A percentile compares a stretch with the other conserved stretches of the same genome.
These are phyloP conservation scores for Istiophorus platypterus DNA, from an alignment of 2,113 vertebrate species.

Conservation along the genomic window DNA sequence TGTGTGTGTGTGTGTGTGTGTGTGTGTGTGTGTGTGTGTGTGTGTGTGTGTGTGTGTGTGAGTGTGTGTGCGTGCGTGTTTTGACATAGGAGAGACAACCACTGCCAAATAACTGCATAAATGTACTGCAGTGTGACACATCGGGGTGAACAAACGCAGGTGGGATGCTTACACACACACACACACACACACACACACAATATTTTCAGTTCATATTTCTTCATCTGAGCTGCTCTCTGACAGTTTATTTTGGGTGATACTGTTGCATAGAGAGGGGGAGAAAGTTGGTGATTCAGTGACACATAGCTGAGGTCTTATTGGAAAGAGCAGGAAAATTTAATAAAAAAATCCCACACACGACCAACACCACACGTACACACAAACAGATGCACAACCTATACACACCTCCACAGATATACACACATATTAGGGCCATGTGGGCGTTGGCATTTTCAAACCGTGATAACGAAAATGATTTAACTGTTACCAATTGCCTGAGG, in stretches of 20 bases:
- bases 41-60: slow-evolving; percentile 47
- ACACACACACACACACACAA: slow-evolving; percentile 19
- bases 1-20: slow-evolving; percentile 45
- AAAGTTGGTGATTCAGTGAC: slow-evolving; percentile 59
- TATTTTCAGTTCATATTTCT: slow-evolving; percentile 59
- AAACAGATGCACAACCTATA: slow-evolving; percentile 19
- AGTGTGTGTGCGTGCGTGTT: slow-evolving; percentile 43
- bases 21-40: slow-evolving; percentile 46
- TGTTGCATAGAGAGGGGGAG: slow-evolving; percentile 56
- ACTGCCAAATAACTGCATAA: slow-evolving; percentile 77
- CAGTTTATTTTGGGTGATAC: slow-evolving; percentile 77
- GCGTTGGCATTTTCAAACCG: neutral
- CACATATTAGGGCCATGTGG: too few relatives aligned
- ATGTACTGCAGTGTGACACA: slow-evolving; percentile 61
- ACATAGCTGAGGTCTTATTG: slow-evolving; percentile 39
- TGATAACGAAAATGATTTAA: neutral
- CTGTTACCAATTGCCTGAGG: neutral
- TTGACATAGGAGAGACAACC: slow-evolving; percentile 72
- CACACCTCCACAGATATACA: slow-evolving; percentile 1
- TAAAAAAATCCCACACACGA: slow-evolving; percentile 47
- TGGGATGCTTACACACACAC: slow-evolving; percentile 53
- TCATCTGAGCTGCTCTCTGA: slow-evolving; percentile 72
- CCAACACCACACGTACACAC: neutral
- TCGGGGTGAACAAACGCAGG: slow-evolving; percentile 56
- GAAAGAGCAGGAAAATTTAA: slow-evolving; percentile 27